Percentiles rank a stretch among this genome's conserved stretches.
These are phyloP conservation scores for Helicoverpa assulta DNA, from an alignment of 2,888 invertebrate species.

Conservation along the genomic window DNA sequence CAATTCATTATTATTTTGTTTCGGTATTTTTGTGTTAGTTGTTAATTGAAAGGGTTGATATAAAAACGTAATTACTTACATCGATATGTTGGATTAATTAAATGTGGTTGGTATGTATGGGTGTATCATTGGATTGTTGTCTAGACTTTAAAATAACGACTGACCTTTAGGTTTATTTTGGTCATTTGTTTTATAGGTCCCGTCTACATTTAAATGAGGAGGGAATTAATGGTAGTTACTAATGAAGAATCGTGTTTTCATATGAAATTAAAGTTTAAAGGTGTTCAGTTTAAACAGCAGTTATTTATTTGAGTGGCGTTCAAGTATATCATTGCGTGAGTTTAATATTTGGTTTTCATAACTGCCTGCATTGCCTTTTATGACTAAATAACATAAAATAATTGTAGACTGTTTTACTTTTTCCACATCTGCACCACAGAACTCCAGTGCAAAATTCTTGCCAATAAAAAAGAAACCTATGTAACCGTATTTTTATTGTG, in stretches of 20 bases:
- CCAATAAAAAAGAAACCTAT: constrained; percentile 23
- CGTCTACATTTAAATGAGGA: background rate
- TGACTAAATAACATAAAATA: too few species aligned
- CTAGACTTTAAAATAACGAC: background rate
- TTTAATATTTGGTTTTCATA: too few species aligned
- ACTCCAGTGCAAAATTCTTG: constrained; percentile 8
- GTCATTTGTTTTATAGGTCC: background rate
- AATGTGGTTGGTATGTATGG: background rate
- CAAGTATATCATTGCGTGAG: too few species aligned
- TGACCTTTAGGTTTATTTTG: background rate
- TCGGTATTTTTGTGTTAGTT: constrained; percentile 34
- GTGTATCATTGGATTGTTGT: background rate
- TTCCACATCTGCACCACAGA: background rate
- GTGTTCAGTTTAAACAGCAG: too few species aligned
- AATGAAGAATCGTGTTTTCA: too few species aligned
- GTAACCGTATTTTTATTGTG: constrained; percentile 26
- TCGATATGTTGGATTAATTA: constrained; percentile 24
- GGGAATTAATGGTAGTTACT: background rate
- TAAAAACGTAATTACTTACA: constrained; percentile 20
- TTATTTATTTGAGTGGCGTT: too few species aligned
- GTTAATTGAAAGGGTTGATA: constrained; percentile 33
- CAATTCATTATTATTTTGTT: constrained; percentile 40
- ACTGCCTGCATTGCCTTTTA: too few species aligned
- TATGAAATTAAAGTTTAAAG: too few species aligned
- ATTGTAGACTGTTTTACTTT: too few species aligned